Percentiles rank a stretch among this genome's conserved stretches.
These are phyloP conservation scores for Pecten maximus DNA, from an alignment of 2,888 invertebrate species.

Conservation along the genomic window DNA sequence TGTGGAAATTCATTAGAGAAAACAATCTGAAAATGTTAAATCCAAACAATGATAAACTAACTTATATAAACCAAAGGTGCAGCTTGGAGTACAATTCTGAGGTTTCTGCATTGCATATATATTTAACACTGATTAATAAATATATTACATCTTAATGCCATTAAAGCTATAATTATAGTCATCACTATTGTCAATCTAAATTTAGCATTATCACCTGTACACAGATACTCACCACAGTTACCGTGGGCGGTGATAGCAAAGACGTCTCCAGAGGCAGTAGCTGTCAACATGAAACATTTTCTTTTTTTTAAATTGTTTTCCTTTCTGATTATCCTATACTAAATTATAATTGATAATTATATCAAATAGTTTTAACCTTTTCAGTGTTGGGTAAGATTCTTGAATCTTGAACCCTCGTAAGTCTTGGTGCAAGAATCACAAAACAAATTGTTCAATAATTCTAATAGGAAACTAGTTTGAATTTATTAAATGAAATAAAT, in stretches of 20 bases:
- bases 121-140: not conserved
- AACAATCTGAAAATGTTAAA: no score
- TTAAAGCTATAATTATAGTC: not conserved
- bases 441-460: not conserved
- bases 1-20: not conserved
- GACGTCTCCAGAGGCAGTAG: conserved; percentile 65
- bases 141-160: not conserved
- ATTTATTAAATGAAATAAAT: not conserved
- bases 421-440: no score
- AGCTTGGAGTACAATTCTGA: not conserved
- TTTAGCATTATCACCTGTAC: not conserved
- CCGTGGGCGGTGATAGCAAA: conserved; percentile 67
- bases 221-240: conserved; percentile 56
- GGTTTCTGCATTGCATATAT: not conserved
- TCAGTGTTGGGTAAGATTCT: no score
- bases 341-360: no score
- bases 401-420: no score
- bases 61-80: no score
- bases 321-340: no score
- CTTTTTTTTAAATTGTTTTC: no score
- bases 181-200: not conserved
- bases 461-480: not conserved
- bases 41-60: no score
- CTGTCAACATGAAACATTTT: conserved; percentile 57
- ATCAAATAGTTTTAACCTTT: no score